These are phyloP conservation scores for Caenorhabditis uteleia DNA, from an alignment of 2,888 invertebrate genomes.

Conservation along the genomic window DNA sequence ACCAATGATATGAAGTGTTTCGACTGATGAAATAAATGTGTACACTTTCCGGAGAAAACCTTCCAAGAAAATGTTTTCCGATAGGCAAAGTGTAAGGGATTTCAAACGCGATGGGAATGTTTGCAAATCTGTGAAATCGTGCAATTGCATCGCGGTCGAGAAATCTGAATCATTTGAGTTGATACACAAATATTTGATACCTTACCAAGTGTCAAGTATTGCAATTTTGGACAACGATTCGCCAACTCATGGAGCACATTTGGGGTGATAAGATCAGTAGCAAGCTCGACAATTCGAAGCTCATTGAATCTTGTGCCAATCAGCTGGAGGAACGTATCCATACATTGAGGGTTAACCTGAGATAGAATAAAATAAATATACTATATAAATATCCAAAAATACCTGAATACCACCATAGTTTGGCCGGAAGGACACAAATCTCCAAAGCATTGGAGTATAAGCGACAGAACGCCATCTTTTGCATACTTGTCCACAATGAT, in stretches of 20 bases:
- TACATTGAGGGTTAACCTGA: constrained; percentile 52
- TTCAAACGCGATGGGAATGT: constrained; percentile 95
- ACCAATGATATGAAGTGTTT: constrained; percentile 95
- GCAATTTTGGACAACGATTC: constrained; percentile 91
- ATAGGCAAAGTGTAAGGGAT: constrained; percentile 93
- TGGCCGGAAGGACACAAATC: constrained; percentile 90
- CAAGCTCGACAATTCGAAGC: constrained; percentile 87
- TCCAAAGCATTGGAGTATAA: constrained; percentile 93
- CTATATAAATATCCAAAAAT: background rate
- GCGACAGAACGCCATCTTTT: constrained; percentile 94
- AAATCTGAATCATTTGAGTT: too few relatives aligned
- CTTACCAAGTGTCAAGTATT: constrained; percentile 83
- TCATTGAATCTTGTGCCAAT: constrained; percentile 79
- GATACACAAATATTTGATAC: background rate
- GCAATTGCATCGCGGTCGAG: constrained; percentile 98
- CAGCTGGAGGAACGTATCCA: constrained; percentile 56
- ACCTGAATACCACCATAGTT: constrained; percentile 94
- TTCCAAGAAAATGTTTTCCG: constrained; percentile 99
- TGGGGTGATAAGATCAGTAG: constrained; percentile 93
- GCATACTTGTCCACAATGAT: constrained; percentile 81
- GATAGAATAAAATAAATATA: background rate
- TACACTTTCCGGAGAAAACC: constrained; percentile 99
- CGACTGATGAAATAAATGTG: constrained; percentile 96
- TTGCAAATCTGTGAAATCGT: constrained; percentile 98
- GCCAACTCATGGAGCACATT: constrained; percentile 94